These are phyloP conservation scores for Toxotes jaculatrix DNA, from an alignment of 2,113 vertebrate genomes.

Conservation along the genomic window DNA sequence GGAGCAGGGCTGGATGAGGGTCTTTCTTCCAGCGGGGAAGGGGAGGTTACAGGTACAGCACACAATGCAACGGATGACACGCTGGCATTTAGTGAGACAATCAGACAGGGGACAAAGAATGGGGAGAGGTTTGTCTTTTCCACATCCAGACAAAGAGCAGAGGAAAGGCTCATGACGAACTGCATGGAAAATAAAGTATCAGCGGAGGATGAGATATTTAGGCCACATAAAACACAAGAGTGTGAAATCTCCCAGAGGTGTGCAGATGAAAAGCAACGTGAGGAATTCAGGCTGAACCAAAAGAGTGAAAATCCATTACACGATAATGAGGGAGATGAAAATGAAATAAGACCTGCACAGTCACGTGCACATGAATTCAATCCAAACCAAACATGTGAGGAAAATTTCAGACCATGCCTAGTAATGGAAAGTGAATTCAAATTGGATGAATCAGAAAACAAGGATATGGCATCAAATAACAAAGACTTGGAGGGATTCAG, in stretches of 20 bases:
- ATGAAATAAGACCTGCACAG: constrained; percentile 25
- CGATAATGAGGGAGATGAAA: constrained; percentile 39
- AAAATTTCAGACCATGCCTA: constrained; percentile 25
- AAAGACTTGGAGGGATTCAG: not conserved
- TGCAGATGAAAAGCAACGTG: constrained; percentile 52
- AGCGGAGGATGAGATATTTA: constrained; percentile 58
- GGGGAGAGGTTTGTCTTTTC: constrained; percentile 55
- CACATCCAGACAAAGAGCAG: constrained; percentile 56
- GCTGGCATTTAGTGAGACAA: constrained; percentile 80
- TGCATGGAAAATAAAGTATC: constrained; percentile 46
- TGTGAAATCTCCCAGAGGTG: constrained; percentile 49
- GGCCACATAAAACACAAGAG: constrained; percentile 54
- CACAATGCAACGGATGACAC: constrained; percentile 63
- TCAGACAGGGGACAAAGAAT: constrained; percentile 61
- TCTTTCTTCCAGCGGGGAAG: constrained; percentile 61
- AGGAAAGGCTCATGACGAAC: constrained; percentile 52
- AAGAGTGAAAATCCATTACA: constrained; percentile 43
- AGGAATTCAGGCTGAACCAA: constrained; percentile 47
- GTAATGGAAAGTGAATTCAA: not conserved
- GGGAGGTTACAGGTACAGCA: constrained; percentile 64
- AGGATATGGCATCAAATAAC: not conserved
- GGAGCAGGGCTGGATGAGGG: constrained; percentile 60
- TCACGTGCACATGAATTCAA: constrained; percentile 23
- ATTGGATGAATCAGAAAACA: constrained; percentile 4
- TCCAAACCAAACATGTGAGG: constrained; percentile 16